Percentiles rank a stretch among this genome's conserved stretches.
Conservation (phyloP, 2,797 vertebrate genomes). For the Pangasius larnaudii region DNA sequence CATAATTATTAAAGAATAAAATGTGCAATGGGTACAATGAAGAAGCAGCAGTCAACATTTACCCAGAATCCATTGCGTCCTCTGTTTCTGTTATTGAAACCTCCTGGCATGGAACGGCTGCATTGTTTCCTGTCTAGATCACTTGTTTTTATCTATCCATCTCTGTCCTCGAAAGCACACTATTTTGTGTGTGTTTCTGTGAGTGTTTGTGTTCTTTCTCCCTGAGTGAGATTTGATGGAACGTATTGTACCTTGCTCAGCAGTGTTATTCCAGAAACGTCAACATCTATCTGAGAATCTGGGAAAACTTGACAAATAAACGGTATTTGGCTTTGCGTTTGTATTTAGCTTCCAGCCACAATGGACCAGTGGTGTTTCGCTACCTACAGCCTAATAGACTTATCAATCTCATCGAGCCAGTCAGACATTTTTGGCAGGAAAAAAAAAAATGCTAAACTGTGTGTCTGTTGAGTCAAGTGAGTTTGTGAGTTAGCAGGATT, state of each 20-base stretch:
- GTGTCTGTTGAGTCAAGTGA: neutral
- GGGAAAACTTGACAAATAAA: constrained; percentile 29
- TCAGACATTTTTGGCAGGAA: neutral
- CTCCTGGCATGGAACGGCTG: neutral
- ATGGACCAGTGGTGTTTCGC: neutral
- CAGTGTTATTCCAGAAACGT: constrained; percentile 4
- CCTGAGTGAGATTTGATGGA: constrained; percentile 3
- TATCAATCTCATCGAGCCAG: constrained; percentile 7
- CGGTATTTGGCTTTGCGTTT: constrained; percentile 1
- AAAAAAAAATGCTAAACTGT: neutral
- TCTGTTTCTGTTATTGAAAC: neutral
- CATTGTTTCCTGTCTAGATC: neutral
- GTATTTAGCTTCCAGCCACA: constrained; percentile 7
- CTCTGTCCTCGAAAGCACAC: neutral
- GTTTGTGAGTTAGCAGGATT: neutral
- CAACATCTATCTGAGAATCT: constrained; percentile 23
- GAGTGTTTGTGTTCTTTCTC: neutral
- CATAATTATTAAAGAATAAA: neutral
- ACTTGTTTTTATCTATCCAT: neutral
- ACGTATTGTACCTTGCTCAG: neutral
- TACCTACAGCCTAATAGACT: neutral
- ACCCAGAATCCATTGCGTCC: neutral
- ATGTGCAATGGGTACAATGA: neutral
- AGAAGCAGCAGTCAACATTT: neutral
- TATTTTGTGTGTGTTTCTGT: neutral